Conservation (phyloP, 2,888 invertebrate genomes). For the Carterocephalus palaemon region DNA sequence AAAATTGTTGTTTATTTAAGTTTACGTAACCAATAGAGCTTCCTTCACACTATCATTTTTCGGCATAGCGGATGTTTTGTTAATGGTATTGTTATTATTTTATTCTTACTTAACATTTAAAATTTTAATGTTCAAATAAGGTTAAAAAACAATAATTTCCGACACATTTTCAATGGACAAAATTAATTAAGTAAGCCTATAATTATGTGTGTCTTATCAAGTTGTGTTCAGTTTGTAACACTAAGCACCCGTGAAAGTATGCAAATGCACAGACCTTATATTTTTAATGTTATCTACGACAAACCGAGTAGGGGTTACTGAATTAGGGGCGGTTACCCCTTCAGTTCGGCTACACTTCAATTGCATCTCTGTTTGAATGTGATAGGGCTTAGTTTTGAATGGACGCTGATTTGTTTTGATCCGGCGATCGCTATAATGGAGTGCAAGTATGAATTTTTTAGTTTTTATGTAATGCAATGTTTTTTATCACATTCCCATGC, state of each 20-base stretch:
- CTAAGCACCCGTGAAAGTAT: conserved; percentile 29
- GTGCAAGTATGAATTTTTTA: conserved; percentile 26
- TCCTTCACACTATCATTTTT: no score
- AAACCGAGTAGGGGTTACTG: conserved; percentile 43
- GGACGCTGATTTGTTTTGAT: conserved; percentile 18
- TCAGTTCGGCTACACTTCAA: conserved; percentile 22
- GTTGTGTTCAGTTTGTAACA: conserved; percentile 9
- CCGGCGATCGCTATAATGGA: conserved; percentile 23
- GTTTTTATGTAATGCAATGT: conserved; percentile 19
- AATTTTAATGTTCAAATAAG: no score
- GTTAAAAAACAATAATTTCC: no score
- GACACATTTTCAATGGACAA: no score
- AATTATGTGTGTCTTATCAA: conserved; percentile 11
- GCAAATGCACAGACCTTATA: conserved; percentile 37
- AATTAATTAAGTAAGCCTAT: no score
- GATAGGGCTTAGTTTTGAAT: conserved; percentile 30
- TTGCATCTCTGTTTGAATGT: conserved; percentile 27
- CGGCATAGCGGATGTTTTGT: no score
- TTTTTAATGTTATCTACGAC: conserved; percentile 55
- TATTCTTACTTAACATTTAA: no score
- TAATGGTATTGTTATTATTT: no score
- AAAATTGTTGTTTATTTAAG: no score
- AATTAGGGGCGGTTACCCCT: conserved; percentile 57
- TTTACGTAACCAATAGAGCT: no score
- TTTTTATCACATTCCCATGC: conserved; percentile 11